Evolutionary conservation across 2,113 vertebrate species (phyloP).

Genomic region (Phaethon lepturus): DNA sequence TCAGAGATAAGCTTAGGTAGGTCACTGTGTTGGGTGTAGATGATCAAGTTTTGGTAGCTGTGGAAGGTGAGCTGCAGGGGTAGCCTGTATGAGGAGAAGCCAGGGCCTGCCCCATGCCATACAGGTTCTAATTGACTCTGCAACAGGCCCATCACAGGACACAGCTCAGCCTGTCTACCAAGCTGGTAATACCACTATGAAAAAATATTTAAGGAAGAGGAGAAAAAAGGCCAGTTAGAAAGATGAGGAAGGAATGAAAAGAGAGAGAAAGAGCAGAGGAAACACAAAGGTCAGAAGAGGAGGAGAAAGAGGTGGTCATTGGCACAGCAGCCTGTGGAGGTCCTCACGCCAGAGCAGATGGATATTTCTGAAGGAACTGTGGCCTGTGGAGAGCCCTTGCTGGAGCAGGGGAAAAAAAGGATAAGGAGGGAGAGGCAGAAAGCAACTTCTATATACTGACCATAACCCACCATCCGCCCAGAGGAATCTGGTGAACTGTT

Average conservation of each 20-base stretch:
- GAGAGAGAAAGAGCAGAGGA: neutral
- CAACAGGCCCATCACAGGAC: neutral
- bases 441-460: neutral
- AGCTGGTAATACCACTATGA: neutral
- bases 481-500: neutral
- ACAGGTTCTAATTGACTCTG: no score
- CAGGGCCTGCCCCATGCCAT: neutral
- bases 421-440: neutral
- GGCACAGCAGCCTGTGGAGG: neutral
- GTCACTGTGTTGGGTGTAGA: neutral
- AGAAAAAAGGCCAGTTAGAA: neutral
- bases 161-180: neutral
- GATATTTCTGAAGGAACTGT: neutral
- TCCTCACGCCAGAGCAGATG: neutral
- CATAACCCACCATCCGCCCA: neutral
- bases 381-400: neutral
- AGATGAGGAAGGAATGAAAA: neutral
- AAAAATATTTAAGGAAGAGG: neutral
- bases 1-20: neutral
- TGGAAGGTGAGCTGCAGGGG: no score
- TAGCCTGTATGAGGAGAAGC: neutral
- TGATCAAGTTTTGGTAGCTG: neutral
- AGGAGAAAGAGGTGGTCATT: neutral
- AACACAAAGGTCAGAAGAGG: neutral
- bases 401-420: neutral